Evolutionary conservation across 1,140 invertebrate species (phyloP), one percentile per base, ranked within the genome.

Genomic region (Caerostris darwini): DNA sequence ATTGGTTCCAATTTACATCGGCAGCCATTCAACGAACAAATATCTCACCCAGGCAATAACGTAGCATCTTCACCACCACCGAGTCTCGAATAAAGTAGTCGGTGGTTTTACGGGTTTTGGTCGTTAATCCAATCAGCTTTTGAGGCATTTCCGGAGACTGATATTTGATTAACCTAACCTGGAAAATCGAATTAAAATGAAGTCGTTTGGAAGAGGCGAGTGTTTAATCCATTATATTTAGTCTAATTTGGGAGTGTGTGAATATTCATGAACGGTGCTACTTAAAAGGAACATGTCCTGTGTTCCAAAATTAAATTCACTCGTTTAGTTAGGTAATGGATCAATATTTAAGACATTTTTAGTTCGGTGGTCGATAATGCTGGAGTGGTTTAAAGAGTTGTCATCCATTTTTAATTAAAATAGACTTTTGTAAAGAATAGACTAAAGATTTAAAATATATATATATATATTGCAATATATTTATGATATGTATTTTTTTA

Each of bases 111-210:
- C 67, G 34, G 34, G 64, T 77, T 88, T 85, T 14, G 54, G 61
- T 19, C 54, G 3, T 82, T 90, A 92, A 92, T 92, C 90, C 81
- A 92, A 92, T 92, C 77, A 92, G 14, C 58, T 92, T 64, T 59
- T 50, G 64, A 77, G 81, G 19, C 8, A 8, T 91, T 91, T 59
- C 58, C 54, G 17, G 57, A 83, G 58, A 85, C 90, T 85, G 59
- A 81, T 92, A 85, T 92, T 92, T 92, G 90, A 92, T 92, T 92
- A 92, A 85, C 90, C 77, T 58, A 83, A 92, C 81, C 71, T 17
- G n/a, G 77, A 85, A 64, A 92, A 92, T 92, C 90, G 77, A 92
- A 85, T 92, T 92, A 92, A 92, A 92, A 85, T 57, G 77, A 64
- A 92, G 81, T 81, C 59, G 57, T 67, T 90, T 54, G 58, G 67